These are phyloP conservation scores for Toxonevra muliebris DNA, from an alignment of 2,888 invertebrate genomes.

Conservation along the genomic window DNA sequence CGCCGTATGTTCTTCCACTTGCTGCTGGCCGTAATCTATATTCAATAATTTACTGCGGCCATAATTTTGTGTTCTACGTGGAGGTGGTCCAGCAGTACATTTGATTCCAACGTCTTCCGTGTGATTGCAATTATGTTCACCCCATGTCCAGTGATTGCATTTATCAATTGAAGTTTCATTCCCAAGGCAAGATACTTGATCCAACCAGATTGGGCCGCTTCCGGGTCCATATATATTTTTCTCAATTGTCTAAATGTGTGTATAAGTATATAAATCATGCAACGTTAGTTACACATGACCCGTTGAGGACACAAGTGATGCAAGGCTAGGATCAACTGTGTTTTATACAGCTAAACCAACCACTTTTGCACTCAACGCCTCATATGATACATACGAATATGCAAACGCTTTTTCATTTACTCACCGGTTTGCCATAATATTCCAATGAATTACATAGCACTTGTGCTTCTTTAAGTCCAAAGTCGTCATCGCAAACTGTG, in stretches of 20 bases:
- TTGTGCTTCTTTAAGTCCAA: constrained; percentile 72
- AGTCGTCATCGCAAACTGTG: constrained; percentile 82
- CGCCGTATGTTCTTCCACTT: constrained; percentile 39
- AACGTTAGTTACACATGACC: not conserved
- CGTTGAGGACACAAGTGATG: not conserved
- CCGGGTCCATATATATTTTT: constrained; percentile 63
- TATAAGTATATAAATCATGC: not conserved
- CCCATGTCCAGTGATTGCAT: constrained; percentile 76
- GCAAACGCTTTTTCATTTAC: constrained; percentile 11
- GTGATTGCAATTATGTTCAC: constrained; percentile 77
- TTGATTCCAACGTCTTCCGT: constrained; percentile 75
- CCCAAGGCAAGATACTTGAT: constrained; percentile 75
- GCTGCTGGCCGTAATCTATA: constrained; percentile 26
- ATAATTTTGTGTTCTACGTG: constrained; percentile 27
- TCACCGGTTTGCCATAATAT: constrained; percentile 66
- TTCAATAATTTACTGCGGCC: constrained; percentile 1
- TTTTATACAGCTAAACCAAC: too few relatives aligned
- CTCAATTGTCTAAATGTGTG: constrained; percentile 49
- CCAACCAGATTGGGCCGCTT: constrained; percentile 76
- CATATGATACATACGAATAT: not conserved
- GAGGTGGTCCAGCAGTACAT: constrained; percentile 54
- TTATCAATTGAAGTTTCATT: constrained; percentile 72
- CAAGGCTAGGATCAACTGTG: not conserved
- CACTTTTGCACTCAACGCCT: too few relatives aligned
- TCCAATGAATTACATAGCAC: constrained; percentile 72